Percentiles rank a stretch among this genome's conserved stretches.
Conservation (phyloP, 2,113 vertebrate genomes). For the Anhinga anhinga region DNA sequence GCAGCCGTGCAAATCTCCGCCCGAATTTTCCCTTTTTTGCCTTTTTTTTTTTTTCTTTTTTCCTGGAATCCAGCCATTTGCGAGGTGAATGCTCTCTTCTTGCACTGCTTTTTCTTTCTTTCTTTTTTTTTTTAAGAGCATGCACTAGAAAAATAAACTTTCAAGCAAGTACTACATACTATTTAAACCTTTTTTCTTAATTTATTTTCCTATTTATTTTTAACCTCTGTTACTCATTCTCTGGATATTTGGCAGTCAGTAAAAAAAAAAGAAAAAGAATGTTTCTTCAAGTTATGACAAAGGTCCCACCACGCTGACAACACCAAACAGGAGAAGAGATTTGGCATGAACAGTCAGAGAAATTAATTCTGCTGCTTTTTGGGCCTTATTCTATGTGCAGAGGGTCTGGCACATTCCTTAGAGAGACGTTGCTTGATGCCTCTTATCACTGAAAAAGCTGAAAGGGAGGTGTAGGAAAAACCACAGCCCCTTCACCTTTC, state of each 20-base stretch:
- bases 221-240: slow-evolving; percentile 15
- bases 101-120: background rate
- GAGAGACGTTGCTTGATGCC: background rate
- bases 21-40: background rate
- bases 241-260: background rate
- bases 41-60: background rate
- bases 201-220: background rate
- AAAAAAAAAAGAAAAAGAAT: background rate
- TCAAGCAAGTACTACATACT: background rate
- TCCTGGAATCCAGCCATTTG: slow-evolving; percentile 25
- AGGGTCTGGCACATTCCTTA: background rate
- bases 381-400: background rate
- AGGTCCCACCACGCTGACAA: slow-evolving; percentile 2
- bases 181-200: background rate
- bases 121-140: background rate
- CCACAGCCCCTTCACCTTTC: background rate
- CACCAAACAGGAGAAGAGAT: background rate
- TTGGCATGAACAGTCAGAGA: background rate
- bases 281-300: slow-evolving; percentile 23
- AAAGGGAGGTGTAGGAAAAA: background rate
- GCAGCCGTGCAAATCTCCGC: background rate
- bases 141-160: slow-evolving; percentile 37
- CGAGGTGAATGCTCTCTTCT: slow-evolving; percentile 18
- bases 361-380: slow-evolving; percentile 20
- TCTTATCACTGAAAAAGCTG: background rate